Conservation (phyloP, 2,797 vertebrate genomes). For the Crypturellus tataupa region DNA sequence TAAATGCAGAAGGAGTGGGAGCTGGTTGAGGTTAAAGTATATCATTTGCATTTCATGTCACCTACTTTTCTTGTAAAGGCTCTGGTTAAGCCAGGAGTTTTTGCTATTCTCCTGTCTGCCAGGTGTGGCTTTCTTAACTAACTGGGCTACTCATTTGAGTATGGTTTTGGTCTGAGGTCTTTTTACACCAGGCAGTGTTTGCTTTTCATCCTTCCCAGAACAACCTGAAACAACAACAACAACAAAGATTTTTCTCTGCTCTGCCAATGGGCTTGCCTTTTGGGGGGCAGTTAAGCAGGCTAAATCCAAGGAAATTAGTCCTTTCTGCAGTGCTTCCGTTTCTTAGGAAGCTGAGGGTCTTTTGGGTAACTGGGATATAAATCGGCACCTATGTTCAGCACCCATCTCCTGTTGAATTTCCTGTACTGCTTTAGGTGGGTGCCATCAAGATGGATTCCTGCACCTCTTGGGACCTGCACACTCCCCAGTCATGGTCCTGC, state of each 20-base stretch:
- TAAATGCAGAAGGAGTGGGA: background rate
- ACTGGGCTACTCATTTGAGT: background rate
- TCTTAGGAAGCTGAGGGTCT: background rate
- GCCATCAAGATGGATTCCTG: background rate
- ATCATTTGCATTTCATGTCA: background rate
- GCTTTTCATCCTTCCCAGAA: background rate
- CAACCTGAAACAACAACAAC: background rate
- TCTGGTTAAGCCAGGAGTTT: background rate
- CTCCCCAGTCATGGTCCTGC: background rate
- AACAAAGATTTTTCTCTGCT: background rate
- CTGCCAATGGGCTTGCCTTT: background rate
- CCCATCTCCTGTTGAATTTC: background rate
- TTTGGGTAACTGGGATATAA: background rate
- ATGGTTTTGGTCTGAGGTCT: background rate
- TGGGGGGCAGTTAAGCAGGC: background rate
- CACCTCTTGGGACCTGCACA: too few relatives aligned
- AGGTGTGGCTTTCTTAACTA: background rate
- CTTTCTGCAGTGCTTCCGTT: background rate
- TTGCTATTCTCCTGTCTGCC: background rate
- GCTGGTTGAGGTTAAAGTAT: background rate
- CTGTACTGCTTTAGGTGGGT: background rate
- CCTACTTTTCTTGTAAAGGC: background rate
- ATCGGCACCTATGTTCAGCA: fast-evolving
- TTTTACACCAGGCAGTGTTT: background rate
- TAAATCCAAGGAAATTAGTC: background rate